phyloP scores from a whole-genome alignment of 2,797 vertebrate species.

The Darevskia mixta region DNA sequence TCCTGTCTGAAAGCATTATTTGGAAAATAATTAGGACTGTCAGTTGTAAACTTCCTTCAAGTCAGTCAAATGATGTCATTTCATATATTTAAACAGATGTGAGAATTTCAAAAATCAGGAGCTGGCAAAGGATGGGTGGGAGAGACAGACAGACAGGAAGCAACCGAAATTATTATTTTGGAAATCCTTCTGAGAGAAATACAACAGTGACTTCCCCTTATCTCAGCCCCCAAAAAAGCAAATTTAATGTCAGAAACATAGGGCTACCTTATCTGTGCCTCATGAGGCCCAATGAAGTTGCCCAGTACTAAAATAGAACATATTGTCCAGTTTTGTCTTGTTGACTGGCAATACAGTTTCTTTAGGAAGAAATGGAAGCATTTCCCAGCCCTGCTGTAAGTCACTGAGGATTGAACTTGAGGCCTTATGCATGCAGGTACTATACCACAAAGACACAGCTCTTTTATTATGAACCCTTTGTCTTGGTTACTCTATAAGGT shows the following conservation, averaged over 20 bases:
- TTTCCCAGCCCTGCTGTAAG: background rate
- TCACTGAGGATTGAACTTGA: background rate
- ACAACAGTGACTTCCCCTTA: constrained; percentile 22
- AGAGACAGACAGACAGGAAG: constrained; percentile 15
- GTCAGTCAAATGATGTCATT: constrained; percentile 29
- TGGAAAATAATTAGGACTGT: constrained; percentile 25
- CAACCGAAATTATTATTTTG: constrained; percentile 2
- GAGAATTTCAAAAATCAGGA: constrained; percentile 7
- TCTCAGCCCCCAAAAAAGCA: background rate
- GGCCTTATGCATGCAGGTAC: background rate
- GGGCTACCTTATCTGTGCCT: background rate
- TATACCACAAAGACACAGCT: too few species aligned
- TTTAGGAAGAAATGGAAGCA: too few species aligned
- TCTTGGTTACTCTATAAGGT: too few species aligned
- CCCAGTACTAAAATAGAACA: background rate
- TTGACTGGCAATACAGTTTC: too few species aligned
- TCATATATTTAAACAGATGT: constrained; percentile 1
- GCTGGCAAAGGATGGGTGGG: constrained; percentile 6
- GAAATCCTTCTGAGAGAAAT: constrained; percentile 41
- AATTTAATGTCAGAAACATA: background rate
- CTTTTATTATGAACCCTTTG: too few species aligned
- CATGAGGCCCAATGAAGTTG: background rate
- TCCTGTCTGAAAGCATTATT: constrained; percentile 16
- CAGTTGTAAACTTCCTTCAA: constrained; percentile 22
- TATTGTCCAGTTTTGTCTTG: background rate